These are phyloP conservation scores for Eumaeus atala DNA, from an alignment of 1,140 invertebrate species.

Conservation along the genomic window DNA sequence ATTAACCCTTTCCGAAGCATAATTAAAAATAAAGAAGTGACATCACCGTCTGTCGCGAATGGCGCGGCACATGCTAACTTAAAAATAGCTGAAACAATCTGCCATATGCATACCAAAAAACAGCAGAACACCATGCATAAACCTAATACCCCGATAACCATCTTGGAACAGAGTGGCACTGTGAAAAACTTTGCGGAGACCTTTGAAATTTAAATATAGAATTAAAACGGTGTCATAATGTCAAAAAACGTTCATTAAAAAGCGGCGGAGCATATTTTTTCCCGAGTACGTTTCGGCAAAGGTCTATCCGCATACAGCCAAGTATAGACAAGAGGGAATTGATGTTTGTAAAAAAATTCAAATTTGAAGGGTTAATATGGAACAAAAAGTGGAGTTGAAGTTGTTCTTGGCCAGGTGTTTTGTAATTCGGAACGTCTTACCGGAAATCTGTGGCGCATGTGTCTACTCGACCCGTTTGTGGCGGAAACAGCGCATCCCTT, in stretches of 20 bases:
- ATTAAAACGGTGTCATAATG: conserved; percentile 22
- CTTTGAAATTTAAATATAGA: conserved; percentile 35
- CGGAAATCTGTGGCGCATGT: conserved; percentile 68
- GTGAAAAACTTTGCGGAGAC: conserved; percentile 30
- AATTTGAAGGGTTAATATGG: conserved; percentile 54
- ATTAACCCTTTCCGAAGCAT: conserved; percentile 51
- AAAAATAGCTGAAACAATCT: conserved; percentile 66
- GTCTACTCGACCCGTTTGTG: conserved; percentile 50
- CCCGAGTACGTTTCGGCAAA: background rate
- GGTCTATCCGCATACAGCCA: conserved; percentile 6
- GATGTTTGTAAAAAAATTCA: conserved; percentile 38
- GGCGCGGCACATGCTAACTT: conserved; percentile 60
- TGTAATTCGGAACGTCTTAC: conserved; percentile 52
- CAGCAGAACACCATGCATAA: conserved; percentile 44
- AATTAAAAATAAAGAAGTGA: conserved; percentile 62
- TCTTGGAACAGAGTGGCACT: conserved; percentile 28
- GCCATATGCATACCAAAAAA: conserved; percentile 67
- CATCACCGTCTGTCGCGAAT: conserved; percentile 65
- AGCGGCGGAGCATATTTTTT: conserved; percentile 1
- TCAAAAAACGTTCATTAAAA: conserved; percentile 28
- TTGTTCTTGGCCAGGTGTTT: conserved; percentile 62
- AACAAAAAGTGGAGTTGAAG: conserved; percentile 56
- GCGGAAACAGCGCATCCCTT: conserved; percentile 65
- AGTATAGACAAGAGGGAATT: conserved; percentile 37
- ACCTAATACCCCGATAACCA: conserved; percentile 42